phyloP scores from a whole-genome alignment of 2,888 invertebrate species.

The Cyclophora punctaria region DNA sequence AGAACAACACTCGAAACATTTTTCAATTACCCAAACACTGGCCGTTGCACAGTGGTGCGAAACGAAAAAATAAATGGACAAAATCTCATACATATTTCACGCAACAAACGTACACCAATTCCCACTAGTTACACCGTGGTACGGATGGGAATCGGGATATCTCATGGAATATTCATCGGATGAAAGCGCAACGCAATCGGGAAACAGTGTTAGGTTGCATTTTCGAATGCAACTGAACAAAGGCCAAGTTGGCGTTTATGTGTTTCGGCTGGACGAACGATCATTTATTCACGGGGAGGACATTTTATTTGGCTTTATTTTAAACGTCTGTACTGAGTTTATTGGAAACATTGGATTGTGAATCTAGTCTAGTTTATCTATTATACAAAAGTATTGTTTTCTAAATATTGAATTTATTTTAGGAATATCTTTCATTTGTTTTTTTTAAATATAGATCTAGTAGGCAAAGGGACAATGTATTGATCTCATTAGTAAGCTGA shows the following conservation, averaged over 20 bases:
- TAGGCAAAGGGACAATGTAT: too few relatives aligned
- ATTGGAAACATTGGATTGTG: too few relatives aligned
- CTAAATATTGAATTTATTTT: too few relatives aligned
- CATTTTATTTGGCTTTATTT: too few relatives aligned
- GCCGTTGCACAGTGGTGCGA: conserved; percentile 37
- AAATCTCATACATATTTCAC: conserved; percentile 67
- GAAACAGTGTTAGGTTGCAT: conserved; percentile 50
- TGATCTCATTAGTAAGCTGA: too few relatives aligned
- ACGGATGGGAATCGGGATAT: conserved; percentile 32
- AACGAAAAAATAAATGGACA: conserved; percentile 59
- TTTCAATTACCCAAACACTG: conserved; percentile 47
- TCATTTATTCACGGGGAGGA: too few relatives aligned
- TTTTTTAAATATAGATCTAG: too few relatives aligned
- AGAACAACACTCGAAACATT: conserved; percentile 35
- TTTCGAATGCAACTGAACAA: conserved; percentile 44
- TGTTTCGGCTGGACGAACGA: not conserved
- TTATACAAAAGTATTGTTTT: too few relatives aligned
- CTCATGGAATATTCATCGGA: conserved; percentile 63
- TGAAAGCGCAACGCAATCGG: conserved; percentile 67
- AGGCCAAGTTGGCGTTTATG: conserved; percentile 29
- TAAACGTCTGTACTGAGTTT: too few relatives aligned
- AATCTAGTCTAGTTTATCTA: too few relatives aligned
- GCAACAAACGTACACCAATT: conserved; percentile 62
- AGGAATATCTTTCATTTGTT: too few relatives aligned
- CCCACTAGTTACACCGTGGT: conserved; percentile 56